Evolutionary conservation across 1,140 invertebrate species (phyloP), one percentile per base, ranked within the genome.

Genomic region (Limonius californicus): DNA sequence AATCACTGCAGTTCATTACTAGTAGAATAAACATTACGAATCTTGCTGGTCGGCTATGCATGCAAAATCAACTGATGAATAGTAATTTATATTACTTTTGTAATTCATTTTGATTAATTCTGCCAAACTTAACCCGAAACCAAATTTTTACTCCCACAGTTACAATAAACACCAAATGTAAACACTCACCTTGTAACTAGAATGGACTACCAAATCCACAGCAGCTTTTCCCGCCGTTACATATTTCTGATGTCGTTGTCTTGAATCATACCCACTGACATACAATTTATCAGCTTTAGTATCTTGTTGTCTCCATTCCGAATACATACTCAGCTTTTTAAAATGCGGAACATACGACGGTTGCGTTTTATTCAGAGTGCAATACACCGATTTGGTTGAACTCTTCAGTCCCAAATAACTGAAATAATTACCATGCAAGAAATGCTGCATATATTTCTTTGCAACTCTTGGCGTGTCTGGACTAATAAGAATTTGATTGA

Each of bases 301-400:
- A 59, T 78, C 76, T 47, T 73, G 70, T 53, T 74, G 73, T 59
- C 69, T 78, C 96, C 96, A 99, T 74, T 98, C 96, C 8, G 94
- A 97, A 72, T 99, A 99, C 95, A 99, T 99, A 12, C 95, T 97
- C 35, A 98, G 79, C 69, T 90, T 92, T 65, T 92, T 88, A 75
- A 95, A 90, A 72, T 94, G 89, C 0, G 85, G 87, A 35, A 97
- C 93, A 75, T 97, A 98, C 80, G 95, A 97, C 0, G 96, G 95
- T 75, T 98, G 95, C 0, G 94, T 90, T 65, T 92, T 86, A 74
- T 95, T 95, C 15, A 94, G 79, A 0, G 94, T 96, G 69, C 95
- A 97, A 76, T 94, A 99, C 66, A 92, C 95, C 14, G 91, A 85
- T 71, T 90, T 86, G 0, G 93, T 95, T 3, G 92, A 94, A 72